Conservation (phyloP, 2,797 vertebrate genomes). For the Pseudochirops corinnae region DNA sequence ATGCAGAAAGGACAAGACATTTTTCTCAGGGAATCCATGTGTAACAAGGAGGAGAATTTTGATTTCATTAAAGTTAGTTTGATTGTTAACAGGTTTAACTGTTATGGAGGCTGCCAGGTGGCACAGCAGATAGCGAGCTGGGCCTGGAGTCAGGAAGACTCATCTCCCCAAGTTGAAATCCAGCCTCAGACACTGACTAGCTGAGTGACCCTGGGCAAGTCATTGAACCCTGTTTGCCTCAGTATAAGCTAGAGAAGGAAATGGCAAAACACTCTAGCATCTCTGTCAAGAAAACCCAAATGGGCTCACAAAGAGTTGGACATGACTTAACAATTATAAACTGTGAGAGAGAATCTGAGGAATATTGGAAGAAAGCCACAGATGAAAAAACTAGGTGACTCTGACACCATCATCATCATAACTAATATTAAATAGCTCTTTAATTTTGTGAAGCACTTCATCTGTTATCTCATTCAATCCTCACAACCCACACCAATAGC, state of each 20-base stretch:
- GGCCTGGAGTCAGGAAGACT: neutral
- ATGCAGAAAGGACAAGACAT: neutral
- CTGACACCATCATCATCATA: neutral
- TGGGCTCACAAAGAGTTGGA: neutral
- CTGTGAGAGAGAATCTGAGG: neutral
- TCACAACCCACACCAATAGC: neutral
- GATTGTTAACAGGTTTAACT: neutral
- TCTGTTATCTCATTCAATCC: neutral
- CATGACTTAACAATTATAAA: no score
- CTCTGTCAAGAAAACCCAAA: neutral
- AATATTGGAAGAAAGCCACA: neutral
- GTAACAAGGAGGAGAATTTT: neutral
- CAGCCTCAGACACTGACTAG: neutral
- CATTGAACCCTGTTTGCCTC: neutral
- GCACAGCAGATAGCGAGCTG: neutral
- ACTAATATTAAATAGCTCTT: neutral
- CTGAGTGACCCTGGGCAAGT: neutral
- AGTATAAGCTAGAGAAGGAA: neutral
- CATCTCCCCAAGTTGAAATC: neutral
- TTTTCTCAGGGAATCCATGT: neutral
- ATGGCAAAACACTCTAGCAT: neutral
- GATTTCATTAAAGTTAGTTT: neutral
- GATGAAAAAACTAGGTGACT: neutral
- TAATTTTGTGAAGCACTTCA: neutral
- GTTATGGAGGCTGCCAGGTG: neutral